Evolutionary conservation across 2,888 invertebrate species (phyloP).

Genomic region (Amaurobius ferox): DNA sequence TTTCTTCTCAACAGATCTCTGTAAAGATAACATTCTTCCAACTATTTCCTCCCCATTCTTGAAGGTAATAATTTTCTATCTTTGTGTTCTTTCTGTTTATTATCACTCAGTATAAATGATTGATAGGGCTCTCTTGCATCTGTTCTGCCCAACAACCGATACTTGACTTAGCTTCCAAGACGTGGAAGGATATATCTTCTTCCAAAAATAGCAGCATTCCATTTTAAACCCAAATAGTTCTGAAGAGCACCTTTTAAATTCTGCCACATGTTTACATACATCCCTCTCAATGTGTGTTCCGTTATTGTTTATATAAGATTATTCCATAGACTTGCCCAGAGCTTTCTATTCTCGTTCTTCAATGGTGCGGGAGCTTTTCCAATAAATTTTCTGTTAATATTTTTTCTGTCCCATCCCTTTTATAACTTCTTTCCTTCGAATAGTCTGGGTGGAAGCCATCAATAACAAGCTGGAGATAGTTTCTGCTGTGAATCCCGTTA

Average conservation of each 20-base stretch:
- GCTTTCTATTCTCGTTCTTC: conserved; percentile 43
- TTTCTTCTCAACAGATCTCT: no score
- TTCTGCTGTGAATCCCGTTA: background rate
- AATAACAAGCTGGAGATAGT: conserved; percentile 38
- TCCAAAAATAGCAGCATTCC: conserved; percentile 6
- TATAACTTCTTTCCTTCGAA: background rate
- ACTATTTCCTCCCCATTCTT: background rate
- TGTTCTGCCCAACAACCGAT: background rate
- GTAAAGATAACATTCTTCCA: no score
- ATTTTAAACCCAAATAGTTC: conserved; percentile 10
- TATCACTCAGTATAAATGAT: conserved; percentile 6
- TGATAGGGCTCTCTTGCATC: background rate
- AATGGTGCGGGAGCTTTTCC: conserved; percentile 17
- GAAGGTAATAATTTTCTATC: background rate
- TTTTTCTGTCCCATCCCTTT: conserved; percentile 12
- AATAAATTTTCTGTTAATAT: background rate
- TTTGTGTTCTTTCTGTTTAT: background rate
- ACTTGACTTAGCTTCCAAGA: background rate
- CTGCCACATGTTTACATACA: conserved; percentile 43
- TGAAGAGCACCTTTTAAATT: conserved; percentile 17
- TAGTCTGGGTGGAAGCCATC: conserved; percentile 53
- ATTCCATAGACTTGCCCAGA: conserved; percentile 21
- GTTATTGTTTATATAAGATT: conserved; percentile 49
- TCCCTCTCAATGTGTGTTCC: conserved; percentile 16
- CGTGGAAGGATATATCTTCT: background rate